phyloP scores from a whole-genome alignment of 2,888 invertebrate genomes.

The Cephonodes hylas region DNA sequence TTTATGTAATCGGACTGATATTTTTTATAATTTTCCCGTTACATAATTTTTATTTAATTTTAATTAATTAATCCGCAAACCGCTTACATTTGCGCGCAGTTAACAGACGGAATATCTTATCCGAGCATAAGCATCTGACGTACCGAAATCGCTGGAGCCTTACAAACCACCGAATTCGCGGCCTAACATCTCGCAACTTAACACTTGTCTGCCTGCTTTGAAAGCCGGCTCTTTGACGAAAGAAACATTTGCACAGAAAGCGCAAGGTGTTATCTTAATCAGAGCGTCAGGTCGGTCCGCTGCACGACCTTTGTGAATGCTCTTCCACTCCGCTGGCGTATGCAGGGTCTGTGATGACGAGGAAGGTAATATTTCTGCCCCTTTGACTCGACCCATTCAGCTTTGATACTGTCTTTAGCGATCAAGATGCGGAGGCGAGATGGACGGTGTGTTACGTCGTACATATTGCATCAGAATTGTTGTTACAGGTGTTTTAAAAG shows the following conservation, averaged over 20 bases:
- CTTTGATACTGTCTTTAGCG: slow-evolving; percentile 7
- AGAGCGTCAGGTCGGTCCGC: slow-evolving; percentile 51
- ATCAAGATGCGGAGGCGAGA: background rate
- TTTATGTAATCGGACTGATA: too few species aligned
- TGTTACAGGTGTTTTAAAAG: background rate
- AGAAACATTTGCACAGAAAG: slow-evolving; percentile 45
- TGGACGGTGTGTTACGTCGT: background rate
- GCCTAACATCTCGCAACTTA: slow-evolving; percentile 34
- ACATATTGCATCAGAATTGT: background rate
- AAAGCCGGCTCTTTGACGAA: slow-evolving; percentile 46
- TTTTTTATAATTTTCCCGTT: too few species aligned
- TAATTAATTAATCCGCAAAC: background rate
- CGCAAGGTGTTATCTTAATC: slow-evolving; percentile 68
- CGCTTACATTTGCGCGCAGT: background rate
- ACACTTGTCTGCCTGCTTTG: slow-evolving; percentile 45
- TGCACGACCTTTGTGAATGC: slow-evolving; percentile 52
- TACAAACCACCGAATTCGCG: slow-evolving; percentile 8
- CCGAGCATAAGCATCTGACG: background rate
- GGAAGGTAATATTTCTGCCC: slow-evolving; percentile 60
- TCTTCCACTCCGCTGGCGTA: slow-evolving; percentile 53
- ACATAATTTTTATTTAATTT: too few species aligned
- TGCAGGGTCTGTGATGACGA: slow-evolving; percentile 33
- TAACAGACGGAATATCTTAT: background rate
- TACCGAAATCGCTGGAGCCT: slow-evolving; percentile 11
- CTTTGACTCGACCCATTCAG: slow-evolving; percentile 46